Evolutionary conservation across 2,888 invertebrate genomes (phyloP), one percentile per base, ranked within the genome.

Genomic region (Punctoribates punctum): DNA sequence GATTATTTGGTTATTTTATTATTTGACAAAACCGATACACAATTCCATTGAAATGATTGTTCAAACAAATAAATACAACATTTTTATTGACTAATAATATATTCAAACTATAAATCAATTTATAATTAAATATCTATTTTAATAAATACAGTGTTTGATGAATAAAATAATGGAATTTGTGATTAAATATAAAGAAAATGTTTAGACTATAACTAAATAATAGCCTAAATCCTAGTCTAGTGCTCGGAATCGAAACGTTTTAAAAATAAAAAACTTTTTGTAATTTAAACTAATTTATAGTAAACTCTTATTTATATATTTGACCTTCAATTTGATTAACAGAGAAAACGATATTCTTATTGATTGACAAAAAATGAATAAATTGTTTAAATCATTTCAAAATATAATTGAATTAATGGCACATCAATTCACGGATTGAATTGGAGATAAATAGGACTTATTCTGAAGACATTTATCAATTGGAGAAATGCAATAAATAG

Each of bases 381-480:
- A 48, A 48, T 48, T 15, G 5, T 48, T 15, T 48, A n/a, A n/a
- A n/a, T n/a, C 17, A 11, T 48, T 17, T 9, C 3, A 9, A 3
- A 3, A 15, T 48, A n/a, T 11, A 2, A 17, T 48, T 48, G 13
- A 48, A 9, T 48, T 48, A 57, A 57, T 57, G 57, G 57, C 57
- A 57, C 57, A 57, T 57, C n/a, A 9, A 57, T 57, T 57, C 57
- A 57, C 57, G 57, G 57, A 57, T 57, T 25, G 13, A 57, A 3
- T 17, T 3, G 5, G 48, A 48, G 48, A 57, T 20, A 57, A 25
- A 57, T 34, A 34, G 8, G 5, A 34, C 4, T 34, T 34, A n/a
- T n/a, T 34, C 8, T 8, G 8, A 4, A 34, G 34, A 57, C 23
- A 25, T 57, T 6, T 20, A 57, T 25, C 57, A 57, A 17, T 57